Conservation (phyloP, 2,797 vertebrate genomes). For the Aplochiton taeniatus region DNA sequence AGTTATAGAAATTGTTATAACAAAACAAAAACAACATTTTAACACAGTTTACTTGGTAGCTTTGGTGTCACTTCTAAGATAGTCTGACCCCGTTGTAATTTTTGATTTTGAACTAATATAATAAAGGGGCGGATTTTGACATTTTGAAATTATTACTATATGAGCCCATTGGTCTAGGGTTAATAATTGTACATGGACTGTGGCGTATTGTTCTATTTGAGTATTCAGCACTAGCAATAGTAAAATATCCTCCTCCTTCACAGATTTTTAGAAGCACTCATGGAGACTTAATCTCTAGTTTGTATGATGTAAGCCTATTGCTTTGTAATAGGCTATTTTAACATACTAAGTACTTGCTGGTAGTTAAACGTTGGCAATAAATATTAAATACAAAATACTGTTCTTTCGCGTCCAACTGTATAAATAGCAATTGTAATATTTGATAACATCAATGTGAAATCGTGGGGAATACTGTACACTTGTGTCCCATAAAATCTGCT, state of each 20-base stretch:
- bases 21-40: slow-evolving; percentile 29
- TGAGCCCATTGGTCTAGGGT: not conserved
- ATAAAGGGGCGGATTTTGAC: slow-evolving; percentile 13
- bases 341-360: slow-evolving; percentile 32
- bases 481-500: no score
- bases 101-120: slow-evolving; percentile 13
- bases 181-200: no score
- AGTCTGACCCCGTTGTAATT: slow-evolving; percentile 27
- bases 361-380: slow-evolving; percentile 46
- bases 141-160: not conserved
- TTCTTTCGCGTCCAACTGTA: not conserved
- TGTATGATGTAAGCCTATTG: slow-evolving; percentile 9
- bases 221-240: no score
- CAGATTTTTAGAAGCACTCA: slow-evolving; percentile 9
- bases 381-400: slow-evolving; percentile 53
- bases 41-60: slow-evolving; percentile 69
- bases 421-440: slow-evolving; percentile 8
- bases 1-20: slow-evolving; percentile 44
- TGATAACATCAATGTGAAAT: slow-evolving; percentile 8
- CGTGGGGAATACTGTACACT: no score
- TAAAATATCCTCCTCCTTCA: not conserved
- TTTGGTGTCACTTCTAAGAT: slow-evolving; percentile 71
- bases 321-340: slow-evolving; percentile 16
- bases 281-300: not conserved
- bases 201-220: no score